phyloP scores from a whole-genome alignment of 64 coral and sea anemone species.

The Orbicella faveolata region DNA sequence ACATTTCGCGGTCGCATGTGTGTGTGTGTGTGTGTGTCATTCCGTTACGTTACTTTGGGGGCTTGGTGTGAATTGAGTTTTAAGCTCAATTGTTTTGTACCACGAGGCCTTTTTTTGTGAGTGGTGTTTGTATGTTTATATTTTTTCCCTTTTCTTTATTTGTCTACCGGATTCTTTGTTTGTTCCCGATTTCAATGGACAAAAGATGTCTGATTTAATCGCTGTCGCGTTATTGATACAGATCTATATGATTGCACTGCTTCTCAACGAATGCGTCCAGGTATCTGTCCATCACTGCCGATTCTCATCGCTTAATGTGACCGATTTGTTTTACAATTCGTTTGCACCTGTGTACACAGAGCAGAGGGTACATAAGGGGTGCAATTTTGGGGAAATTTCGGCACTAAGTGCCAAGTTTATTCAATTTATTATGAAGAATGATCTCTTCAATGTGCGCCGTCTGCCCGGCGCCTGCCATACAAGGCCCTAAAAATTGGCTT shows the following conservation, averaged over 20 bases:
- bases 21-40: neutral
- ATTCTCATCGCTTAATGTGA: neutral
- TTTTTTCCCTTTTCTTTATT: constrained; percentile 7
- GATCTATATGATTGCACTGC: constrained; percentile 31
- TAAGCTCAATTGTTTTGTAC: neutral
- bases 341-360: neutral
- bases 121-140: constrained; percentile 5
- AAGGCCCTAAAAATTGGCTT: constrained; percentile 49
- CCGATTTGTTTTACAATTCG: constrained; percentile 26
- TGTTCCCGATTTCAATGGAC: constrained; percentile 42
- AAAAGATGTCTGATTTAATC: constrained; percentile 39
- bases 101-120: constrained; percentile 16
- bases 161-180: constrained; percentile 25
- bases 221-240: constrained; percentile 2
- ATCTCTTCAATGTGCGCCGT: constrained; percentile 28
- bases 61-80: neutral
- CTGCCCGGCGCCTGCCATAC: constrained; percentile 25
- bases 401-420: constrained; percentile 32
- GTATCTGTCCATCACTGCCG: neutral
- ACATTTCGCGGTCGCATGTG: neutral
- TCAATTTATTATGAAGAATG: constrained; percentile 60
- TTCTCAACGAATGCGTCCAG: neutral
- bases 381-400: constrained; percentile 16
- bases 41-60: neutral
- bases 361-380: neutral